A percentile compares a stretch with the other conserved stretches of the same genome.
Evolutionary conservation across 2,797 vertebrate genomes (phyloP).

Genomic region (Cryptoblepharus egeriae): DNA sequence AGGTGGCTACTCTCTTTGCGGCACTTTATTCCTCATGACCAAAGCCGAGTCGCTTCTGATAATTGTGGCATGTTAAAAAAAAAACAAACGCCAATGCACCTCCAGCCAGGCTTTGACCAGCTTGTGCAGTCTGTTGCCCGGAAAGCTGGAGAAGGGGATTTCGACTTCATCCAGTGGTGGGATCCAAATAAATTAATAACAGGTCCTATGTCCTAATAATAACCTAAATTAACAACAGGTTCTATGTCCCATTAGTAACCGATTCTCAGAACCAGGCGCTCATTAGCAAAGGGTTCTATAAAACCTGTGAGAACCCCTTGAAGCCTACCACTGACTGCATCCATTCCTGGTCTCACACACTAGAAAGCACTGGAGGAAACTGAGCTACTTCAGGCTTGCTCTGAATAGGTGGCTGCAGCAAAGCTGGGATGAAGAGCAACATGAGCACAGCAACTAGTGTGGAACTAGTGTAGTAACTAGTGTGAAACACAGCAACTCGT

Average conservation of each 20-base stretch:
- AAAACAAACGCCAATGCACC: not conserved
- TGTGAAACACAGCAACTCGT: too few species aligned
- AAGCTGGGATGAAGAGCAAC: not conserved
- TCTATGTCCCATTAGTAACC: too few species aligned
- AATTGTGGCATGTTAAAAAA: not conserved
- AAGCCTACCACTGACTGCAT: too few species aligned
- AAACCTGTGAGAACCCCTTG: too few species aligned
- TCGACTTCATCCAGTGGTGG: not conserved
- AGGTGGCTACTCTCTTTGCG: not conserved
- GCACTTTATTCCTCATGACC: accelerated
- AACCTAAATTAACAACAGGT: too few species aligned
- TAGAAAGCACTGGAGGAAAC: not conserved
- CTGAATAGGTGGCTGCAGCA: too few species aligned
- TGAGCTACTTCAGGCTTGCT: not conserved
- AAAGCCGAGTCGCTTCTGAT: not conserved
- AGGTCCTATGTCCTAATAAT: too few species aligned
- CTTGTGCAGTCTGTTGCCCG: not conserved
- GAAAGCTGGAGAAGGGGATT: too few species aligned
- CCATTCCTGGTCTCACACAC: not conserved
- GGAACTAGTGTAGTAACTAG: not conserved
- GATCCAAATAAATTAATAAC: too few species aligned
- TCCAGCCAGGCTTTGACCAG: not conserved
- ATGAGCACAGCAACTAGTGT: not conserved
- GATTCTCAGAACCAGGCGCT: too few species aligned
- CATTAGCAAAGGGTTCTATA: too few species aligned